Percentiles rank a stretch among this genome's conserved stretches.
These are phyloP conservation scores for Acleris emargana DNA, from an alignment of 2,888 invertebrate species.

Conservation along the genomic window DNA sequence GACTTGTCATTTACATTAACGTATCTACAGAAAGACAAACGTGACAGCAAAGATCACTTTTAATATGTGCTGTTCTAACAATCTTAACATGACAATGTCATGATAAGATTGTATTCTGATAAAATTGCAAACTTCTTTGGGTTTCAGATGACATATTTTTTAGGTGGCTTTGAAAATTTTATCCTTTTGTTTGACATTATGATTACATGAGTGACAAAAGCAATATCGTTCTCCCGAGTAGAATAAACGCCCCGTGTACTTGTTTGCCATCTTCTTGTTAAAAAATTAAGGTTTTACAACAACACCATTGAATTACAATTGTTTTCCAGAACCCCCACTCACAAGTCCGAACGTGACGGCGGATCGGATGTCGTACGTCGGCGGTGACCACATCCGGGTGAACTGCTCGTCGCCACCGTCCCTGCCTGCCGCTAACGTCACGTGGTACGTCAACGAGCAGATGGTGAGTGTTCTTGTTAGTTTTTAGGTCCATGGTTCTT, in stretches of 20 bases:
- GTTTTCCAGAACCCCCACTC: constrained; percentile 82
- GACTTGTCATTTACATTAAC: too few relatives aligned
- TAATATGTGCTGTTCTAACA: too few relatives aligned
- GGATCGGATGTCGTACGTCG: constrained; percentile 81
- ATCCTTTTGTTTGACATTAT: background rate
- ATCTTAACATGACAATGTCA: too few relatives aligned
- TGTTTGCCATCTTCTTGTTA: background rate
- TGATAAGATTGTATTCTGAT: too few relatives aligned
- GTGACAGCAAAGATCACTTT: too few relatives aligned
- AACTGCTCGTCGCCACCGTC: constrained; percentile 85
- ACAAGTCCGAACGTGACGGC: constrained; percentile 83
- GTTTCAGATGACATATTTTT: too few relatives aligned
- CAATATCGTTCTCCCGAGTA: too few relatives aligned
- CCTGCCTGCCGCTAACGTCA: constrained; percentile 85
- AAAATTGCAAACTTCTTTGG: too few relatives aligned
- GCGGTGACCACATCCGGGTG: constrained; percentile 84
- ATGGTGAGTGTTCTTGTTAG: constrained; percentile 60
- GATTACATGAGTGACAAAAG: background rate
- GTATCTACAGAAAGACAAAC: too few relatives aligned
- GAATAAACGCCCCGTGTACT: too few relatives aligned
- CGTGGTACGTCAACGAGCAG: constrained; percentile 86
- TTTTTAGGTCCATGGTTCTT: background rate
- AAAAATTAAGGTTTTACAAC: background rate
- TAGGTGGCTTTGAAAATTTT: too few relatives aligned
- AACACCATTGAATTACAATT: background rate